Conservation (phyloP, 2,113 vertebrate genomes). For the Ginglymostoma cirratum region DNA sequence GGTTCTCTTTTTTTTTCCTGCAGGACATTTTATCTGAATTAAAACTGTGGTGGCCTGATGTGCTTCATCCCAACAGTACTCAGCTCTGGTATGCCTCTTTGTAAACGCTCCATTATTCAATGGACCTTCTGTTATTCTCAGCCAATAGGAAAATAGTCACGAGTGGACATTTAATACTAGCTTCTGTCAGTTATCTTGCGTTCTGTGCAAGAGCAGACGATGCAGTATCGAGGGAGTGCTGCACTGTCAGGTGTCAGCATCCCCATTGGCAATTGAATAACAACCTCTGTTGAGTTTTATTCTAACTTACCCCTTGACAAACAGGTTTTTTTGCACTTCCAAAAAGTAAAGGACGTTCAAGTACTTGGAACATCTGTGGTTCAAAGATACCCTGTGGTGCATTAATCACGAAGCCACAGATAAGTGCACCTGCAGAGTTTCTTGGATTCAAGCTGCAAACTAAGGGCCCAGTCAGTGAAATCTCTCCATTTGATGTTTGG, state of each 20-base stretch:
- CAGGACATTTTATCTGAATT: conserved; percentile 60
- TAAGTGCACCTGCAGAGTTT: not conserved
- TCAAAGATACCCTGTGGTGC: not conserved
- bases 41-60: conserved; percentile 60
- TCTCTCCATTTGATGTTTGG: not conserved
- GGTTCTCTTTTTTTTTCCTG: conserved; percentile 38
- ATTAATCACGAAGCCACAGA: not conserved
- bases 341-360: not conserved
- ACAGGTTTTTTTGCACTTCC: not conserved
- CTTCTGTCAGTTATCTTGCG: not conserved
- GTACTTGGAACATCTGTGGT: not conserved
- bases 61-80: conserved; percentile 57
- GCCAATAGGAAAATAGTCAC: not conserved
- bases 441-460: not conserved
- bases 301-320: not conserved
- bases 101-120: not conserved
- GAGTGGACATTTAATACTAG: not conserved
- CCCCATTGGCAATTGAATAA: not conserved
- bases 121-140: no score
- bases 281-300: not conserved
- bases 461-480: not conserved
- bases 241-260: not conserved
- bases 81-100: conserved; percentile 56
- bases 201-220: not conserved
- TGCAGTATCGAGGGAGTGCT: not conserved